A percentile compares a stretch with the other conserved stretches of the same genome.
phyloP scores from a whole-genome alignment of 1,140 invertebrate species.

The Diuraphis noxia region DNA sequence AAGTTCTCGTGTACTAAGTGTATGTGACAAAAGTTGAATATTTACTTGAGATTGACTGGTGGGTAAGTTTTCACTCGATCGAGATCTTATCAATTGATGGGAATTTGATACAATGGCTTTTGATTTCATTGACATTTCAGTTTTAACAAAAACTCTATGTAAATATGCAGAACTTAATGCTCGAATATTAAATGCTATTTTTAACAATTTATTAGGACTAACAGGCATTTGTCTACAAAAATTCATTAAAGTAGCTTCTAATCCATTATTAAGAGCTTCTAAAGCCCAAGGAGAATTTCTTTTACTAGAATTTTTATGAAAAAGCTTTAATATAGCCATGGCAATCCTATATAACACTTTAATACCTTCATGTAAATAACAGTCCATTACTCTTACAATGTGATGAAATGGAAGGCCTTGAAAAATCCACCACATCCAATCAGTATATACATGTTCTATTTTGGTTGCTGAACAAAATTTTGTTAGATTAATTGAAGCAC shows the following conservation, averaged over 20 bases:
- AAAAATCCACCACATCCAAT: constrained; percentile 98
- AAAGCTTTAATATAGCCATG: constrained; percentile 86
- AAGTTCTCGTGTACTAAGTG: constrained; percentile 88
- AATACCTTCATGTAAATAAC: constrained; percentile 94
- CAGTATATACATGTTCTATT: constrained; percentile 75
- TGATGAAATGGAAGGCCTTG: constrained; percentile 90
- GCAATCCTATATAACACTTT: constrained; percentile 92
- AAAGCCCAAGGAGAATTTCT: constrained; percentile 77
- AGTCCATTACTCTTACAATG: constrained; percentile 92
- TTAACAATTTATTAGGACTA: constrained; percentile 82
- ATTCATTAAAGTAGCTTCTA: constrained; percentile 78
- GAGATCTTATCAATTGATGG: constrained; percentile 72
- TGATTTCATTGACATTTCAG: constrained; percentile 88
- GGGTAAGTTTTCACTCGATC: constrained; percentile 84
- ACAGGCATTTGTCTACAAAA: constrained; percentile 86
- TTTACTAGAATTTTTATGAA: constrained; percentile 79
- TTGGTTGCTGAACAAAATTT: constrained; percentile 67
- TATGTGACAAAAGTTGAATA: constrained; percentile 91
- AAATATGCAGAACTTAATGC: constrained; percentile 87
- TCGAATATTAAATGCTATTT: constrained; percentile 88
- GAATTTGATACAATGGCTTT: constrained; percentile 68
- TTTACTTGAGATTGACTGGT: constrained; percentile 89
- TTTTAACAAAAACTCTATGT: constrained; percentile 85
- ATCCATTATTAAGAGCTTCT: constrained; percentile 79
- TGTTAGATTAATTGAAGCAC: constrained; percentile 79